These are phyloP conservation scores for Chrysolina americana DNA, from an alignment of 2,888 invertebrate species.

Conservation along the genomic window DNA sequence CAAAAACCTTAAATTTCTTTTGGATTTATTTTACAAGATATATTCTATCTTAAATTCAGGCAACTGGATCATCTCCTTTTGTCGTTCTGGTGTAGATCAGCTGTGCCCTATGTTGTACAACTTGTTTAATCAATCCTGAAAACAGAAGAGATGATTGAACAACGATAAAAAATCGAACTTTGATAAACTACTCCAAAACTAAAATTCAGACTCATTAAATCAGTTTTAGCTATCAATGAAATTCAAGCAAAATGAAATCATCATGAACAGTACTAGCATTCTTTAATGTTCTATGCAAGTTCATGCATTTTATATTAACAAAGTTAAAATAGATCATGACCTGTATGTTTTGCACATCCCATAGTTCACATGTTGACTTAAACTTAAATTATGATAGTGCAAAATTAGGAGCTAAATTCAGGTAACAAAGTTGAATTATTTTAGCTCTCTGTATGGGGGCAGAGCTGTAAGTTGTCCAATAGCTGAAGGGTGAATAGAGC, in stretches of 20 bases:
- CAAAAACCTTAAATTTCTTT: not conserved
- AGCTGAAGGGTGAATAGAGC: too few relatives aligned
- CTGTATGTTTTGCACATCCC: too few relatives aligned
- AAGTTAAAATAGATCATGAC: too few relatives aligned
- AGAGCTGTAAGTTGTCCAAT: too few relatives aligned
- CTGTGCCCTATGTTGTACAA: conserved; percentile 96
- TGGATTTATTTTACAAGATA: conserved; percentile 35
- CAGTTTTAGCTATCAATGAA: conserved; percentile 66
- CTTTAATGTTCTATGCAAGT: too few relatives aligned
- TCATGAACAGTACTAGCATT: conserved; percentile 44
- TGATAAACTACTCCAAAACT: not conserved
- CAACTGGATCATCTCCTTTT: conserved; percentile 89
- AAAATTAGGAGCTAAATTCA: too few relatives aligned
- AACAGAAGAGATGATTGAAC: conserved; percentile 54
- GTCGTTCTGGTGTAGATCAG: conserved; percentile 97
- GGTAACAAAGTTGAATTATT: too few relatives aligned
- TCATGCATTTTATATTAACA: too few relatives aligned
- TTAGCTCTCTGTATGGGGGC: too few relatives aligned
- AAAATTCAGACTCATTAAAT: conserved; percentile 77
- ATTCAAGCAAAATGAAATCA: conserved; percentile 54
- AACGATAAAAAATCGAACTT: not conserved
- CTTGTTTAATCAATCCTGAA: conserved; percentile 92
- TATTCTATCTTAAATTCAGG: conserved; percentile 38
- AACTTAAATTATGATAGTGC: too few relatives aligned
- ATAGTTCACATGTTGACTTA: too few relatives aligned